Evolutionary conservation across 2,888 invertebrate species (phyloP).

Genomic region (Hydroisotoma schaefferi): DNA sequence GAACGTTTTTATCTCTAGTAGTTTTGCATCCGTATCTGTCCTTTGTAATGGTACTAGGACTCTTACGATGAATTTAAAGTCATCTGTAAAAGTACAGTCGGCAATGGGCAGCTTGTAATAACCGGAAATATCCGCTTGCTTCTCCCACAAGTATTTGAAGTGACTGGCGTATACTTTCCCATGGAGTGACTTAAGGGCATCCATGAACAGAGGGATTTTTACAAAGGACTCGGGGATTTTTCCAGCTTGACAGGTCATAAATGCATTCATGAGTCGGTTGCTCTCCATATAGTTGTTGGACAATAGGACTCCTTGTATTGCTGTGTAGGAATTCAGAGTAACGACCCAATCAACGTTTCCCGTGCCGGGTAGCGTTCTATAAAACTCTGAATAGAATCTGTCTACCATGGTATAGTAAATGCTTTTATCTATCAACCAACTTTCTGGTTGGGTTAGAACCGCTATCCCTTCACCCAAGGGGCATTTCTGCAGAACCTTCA

Average conservation of each 20-base stretch:
- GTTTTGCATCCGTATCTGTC: slow-evolving; percentile 18
- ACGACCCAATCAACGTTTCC: slow-evolving; percentile 39
- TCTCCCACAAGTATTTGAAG: slow-evolving; percentile 12
- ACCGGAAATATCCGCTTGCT: slow-evolving; percentile 24
- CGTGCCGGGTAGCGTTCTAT: slow-evolving; percentile 20
- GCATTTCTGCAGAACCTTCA: slow-evolving; percentile 22
- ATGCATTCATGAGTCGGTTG: slow-evolving; percentile 26
- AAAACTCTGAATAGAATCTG: slow-evolving; percentile 29
- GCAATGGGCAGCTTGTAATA: slow-evolving; percentile 38
- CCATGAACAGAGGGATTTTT: slow-evolving; percentile 16
- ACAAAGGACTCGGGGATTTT: slow-evolving; percentile 33
- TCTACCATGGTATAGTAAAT: slow-evolving; percentile 41
- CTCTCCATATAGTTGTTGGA: slow-evolving; percentile 41
- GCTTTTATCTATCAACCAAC: slow-evolving; percentile 37
- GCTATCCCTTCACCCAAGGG: slow-evolving; percentile 7
- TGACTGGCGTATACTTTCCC: slow-evolving; percentile 22
- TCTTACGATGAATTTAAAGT: slow-evolving; percentile 27
- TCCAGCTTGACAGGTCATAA: slow-evolving; percentile 26
- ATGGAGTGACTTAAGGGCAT: slow-evolving; percentile 13
- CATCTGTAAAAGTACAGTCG: slow-evolving; percentile 36
- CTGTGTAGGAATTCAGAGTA: slow-evolving; percentile 28
- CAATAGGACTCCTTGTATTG: slow-evolving; percentile 32
- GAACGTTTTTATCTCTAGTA: slow-evolving; percentile 25
- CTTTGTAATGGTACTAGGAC: slow-evolving; percentile 24
- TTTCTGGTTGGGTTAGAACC: slow-evolving; percentile 4